Evolutionary conservation across 2,888 invertebrate genomes (phyloP), one percentile per base, ranked within the genome.

Genomic region (Odontocolon sp.): DNA sequence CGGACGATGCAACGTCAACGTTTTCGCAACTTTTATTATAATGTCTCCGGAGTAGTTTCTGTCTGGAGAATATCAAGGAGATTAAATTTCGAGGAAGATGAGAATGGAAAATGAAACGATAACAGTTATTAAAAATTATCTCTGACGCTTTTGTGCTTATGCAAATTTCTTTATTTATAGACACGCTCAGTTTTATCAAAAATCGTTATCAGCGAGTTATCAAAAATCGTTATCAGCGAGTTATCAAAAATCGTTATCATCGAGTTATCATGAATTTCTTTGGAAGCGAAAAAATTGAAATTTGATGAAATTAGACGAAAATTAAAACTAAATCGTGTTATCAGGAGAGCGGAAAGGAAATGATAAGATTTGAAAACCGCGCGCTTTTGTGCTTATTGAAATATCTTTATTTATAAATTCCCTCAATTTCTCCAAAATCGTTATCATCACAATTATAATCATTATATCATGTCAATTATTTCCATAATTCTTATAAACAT

Each of bases 1-100:
- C n/a, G 50, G n/a, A 52, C 16, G 50, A 33, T 72, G 72, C 68
- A 64, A 36, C 50, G 50, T 77, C 77, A 38, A 63, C 52, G 18
- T 23, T 68, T 72, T 72, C 50, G 50, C 63, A 59, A 52, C 77
- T 45, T 31, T 45, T 40, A 45, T 59, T 52, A n/a, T n/a, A n/a
- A n/a, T n/a, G n/a, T n/a, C n/a, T n/a, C n/a, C n/a, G n/a, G n/a
- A n/a, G n/a, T 21, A 50, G 23, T 23, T 45, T 52, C 2, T 26
- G 33, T 16, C 56, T 31, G 38, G 59, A 70, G 70, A 38, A 67
- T 42, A 68, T 63, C 45, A 54, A 18, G 54, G 33, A 18, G 33
- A 33, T 33, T 33, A 16, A 16, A 6, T 28, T 52, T 31, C 14
- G 28, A 14, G 52, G 9, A 1, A 16, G 28, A n/a, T n/a, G 11